A percentile compares a stretch with the other conserved stretches of the same genome.
These are phyloP conservation scores for Dusona sp. DNA, from an alignment of 2,888 invertebrate genomes.

Conservation along the genomic window DNA sequence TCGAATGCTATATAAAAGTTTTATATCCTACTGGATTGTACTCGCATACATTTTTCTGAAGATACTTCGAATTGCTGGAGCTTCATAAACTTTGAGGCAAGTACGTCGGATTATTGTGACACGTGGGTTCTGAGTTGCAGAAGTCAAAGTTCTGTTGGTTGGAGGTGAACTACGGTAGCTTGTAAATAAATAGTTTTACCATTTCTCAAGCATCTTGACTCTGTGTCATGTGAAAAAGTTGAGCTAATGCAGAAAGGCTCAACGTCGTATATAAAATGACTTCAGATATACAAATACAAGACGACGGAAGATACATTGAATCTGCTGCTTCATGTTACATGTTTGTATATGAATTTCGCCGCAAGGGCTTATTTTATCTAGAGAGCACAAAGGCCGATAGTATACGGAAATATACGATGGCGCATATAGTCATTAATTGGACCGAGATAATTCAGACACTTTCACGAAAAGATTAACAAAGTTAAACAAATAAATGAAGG, in stretches of 20 bases:
- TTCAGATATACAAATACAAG: conserved; percentile 12
- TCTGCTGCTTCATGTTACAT: conserved; percentile 46
- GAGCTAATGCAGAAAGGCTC: conserved; percentile 44
- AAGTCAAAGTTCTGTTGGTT: conserved; percentile 49
- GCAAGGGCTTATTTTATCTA: conserved; percentile 53
- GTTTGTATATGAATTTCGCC: conserved; percentile 52
- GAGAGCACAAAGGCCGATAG: conserved; percentile 41
- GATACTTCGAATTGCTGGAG: conserved; percentile 40
- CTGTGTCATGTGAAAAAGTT: conserved; percentile 51
- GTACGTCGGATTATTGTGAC: conserved; percentile 59
- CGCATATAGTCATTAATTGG: neutral
- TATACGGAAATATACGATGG: conserved; percentile 2
- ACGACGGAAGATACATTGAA: conserved; percentile 54
- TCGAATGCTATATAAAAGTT: neutral
- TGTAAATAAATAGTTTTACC: conserved; percentile 60
- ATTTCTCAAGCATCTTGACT: conserved; percentile 21
- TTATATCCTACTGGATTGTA: neutral
- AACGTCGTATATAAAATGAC: conserved; percentile 29
- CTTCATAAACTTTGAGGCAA: conserved; percentile 59
- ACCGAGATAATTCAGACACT: neutral
- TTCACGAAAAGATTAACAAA: neutral
- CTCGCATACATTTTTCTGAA: neutral
- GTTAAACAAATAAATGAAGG: neutral
- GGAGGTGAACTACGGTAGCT: conserved; percentile 48
- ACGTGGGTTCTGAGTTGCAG: conserved; percentile 25